Base-by-base conservation (phyloP, 2,888 invertebrate species). In the Zhuqinia jingwanae region DNA sequence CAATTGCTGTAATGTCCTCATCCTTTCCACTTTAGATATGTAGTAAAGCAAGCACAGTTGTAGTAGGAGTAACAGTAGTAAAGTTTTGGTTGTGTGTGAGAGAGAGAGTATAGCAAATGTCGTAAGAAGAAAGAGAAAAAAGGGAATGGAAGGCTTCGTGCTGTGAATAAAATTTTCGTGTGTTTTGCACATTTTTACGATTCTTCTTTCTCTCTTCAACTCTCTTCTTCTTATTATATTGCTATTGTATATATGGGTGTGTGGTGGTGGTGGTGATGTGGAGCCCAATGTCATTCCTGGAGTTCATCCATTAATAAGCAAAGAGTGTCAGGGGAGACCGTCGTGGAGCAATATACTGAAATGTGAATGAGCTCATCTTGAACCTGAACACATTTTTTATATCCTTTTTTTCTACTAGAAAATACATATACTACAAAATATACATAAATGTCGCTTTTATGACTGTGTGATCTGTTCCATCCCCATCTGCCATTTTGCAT, bases 81-180 rank as follows among this genome's bases (percentile, higher is more conserved):
- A 22, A 11, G 17, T 22, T 76, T 20, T 53, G 47, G 47, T 17
- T 65, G 13, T 17, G 36, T 17, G 50, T 13, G 50, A 2, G n/a
- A 2, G 25, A 65, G 42, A 36, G 30, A 65, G 42, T 42, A 17
- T 36, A 10, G 42, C 30, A 30, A n/a, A 36, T 36, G 36, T 36
- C 36, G 36, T 36, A 36, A 42, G 27, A 50, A 73, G 50, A 30
- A 17, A 76, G 76, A 76, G 56, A 36, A 15, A 15, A 15, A 47
- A 47, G n/a, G 11, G 30, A 47, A 68, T 50, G 30, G 79, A 13
- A 56, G 25, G 36, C 17, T 73, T 82, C 82, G 82, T 82, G 82
- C 82, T 60, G 63, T 82, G 82, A 82, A 80, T 80, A 80, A 82
- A 82, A 73, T 82, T 82, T 73, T n/a, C 47, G 80, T 80, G 73